These are phyloP conservation scores for Procambarus clarkii DNA, from an alignment of 1,140 invertebrate species.

Conservation along the genomic window DNA sequence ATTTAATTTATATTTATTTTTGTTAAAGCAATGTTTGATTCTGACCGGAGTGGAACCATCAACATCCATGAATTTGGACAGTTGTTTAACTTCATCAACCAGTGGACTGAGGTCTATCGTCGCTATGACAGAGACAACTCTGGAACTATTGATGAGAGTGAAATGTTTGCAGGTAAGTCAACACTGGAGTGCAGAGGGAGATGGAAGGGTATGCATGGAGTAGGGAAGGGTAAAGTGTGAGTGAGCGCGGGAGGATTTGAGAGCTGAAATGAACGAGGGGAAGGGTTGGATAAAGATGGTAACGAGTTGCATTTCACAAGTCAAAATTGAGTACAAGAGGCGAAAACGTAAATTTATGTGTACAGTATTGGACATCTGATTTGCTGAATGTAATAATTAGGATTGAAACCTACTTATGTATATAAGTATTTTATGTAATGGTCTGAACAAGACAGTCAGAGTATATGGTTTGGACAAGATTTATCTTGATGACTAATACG, in stretches of 20 bases:
- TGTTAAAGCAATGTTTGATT: conserved; percentile 89
- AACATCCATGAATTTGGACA: conserved; percentile 90
- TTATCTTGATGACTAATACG: too few relatives aligned
- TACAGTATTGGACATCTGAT: too few relatives aligned
- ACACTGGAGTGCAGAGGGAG: neutral
- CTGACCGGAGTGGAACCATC: conserved; percentile 89
- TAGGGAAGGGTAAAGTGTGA: neutral
- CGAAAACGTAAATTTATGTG: too few relatives aligned
- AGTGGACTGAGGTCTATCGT: conserved; percentile 89
- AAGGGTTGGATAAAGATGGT: neutral
- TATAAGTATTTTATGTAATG: too few relatives aligned
- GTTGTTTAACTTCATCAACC: conserved; percentile 91
- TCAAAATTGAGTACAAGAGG: too few relatives aligned
- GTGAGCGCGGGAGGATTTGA: neutral
- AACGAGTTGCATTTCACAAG: neutral
- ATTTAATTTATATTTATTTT: conserved; percentile 34
- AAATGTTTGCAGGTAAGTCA: conserved; percentile 83
- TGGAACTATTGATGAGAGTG: conserved; percentile 87
- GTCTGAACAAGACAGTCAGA: too few relatives aligned
- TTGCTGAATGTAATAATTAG: too few relatives aligned
- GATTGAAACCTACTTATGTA: too few relatives aligned
- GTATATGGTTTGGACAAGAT: too few relatives aligned
- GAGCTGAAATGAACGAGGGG: neutral
- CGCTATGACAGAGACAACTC: conserved; percentile 89
- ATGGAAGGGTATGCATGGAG: neutral